phyloP scores from a whole-genome alignment of 1,140 invertebrate genomes.

The Drosophila tropicalis region DNA sequence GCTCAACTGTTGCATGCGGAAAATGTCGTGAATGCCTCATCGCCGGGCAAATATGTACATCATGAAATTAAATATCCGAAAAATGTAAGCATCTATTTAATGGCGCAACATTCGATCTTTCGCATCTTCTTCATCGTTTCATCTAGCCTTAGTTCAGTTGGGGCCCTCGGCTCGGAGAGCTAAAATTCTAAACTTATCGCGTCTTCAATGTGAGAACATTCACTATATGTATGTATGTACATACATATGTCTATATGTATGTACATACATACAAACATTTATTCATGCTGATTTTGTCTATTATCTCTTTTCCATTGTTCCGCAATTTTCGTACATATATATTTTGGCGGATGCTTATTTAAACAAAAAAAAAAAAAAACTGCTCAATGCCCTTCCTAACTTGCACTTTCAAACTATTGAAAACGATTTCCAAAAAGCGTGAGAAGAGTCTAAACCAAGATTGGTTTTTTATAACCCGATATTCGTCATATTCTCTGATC shows the following conservation, averaged over 20 bases:
- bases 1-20: constrained; percentile 71
- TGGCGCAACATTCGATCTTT: not conserved
- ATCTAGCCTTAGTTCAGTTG: not conserved
- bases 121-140: not conserved
- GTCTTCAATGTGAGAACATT: constrained; percentile 2
- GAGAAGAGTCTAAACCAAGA: not conserved
- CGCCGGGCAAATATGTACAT: constrained; percentile 67
- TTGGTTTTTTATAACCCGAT: no score
- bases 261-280: not conserved
- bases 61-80: constrained; percentile 72
- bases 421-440: no score
- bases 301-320: constrained; percentile 3
- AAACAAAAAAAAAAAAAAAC: not conserved
- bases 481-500: no score
- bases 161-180: not conserved
- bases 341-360: constrained; percentile 1
- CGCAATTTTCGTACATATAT: not conserved
- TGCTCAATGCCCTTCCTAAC: not conserved
- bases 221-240: not conserved
- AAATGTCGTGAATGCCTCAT: constrained; percentile 64
- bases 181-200: constrained; percentile 10
- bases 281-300: constrained; percentile 8
- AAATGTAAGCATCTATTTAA: constrained; percentile 57
- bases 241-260: not conserved
- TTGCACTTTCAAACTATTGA: not conserved